Conservation (phyloP, 1,140 invertebrate species). For the Ceratoteleas bidentatus region DNA sequence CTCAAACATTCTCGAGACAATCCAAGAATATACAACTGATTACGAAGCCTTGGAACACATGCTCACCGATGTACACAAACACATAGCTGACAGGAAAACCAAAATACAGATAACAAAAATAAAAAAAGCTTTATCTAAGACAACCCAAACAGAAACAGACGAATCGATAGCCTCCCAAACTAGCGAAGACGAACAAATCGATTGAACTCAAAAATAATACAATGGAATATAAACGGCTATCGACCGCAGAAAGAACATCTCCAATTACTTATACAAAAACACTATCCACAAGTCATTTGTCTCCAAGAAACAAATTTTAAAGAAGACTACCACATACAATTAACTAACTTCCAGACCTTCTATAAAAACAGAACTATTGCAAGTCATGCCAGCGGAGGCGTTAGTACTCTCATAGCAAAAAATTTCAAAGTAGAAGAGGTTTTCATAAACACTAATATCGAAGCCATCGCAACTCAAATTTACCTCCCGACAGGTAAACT, state of each 20-base stretch:
- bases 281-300: slow-evolving; percentile 50
- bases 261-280: slow-evolving; percentile 29
- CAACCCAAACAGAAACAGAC: background rate
- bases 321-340: slow-evolving; percentile 29
- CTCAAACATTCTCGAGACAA: no score
- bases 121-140: background rate
- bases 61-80: no score
- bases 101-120: no score
- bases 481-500: slow-evolving; percentile 2
- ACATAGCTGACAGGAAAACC: no score
- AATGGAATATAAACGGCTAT: slow-evolving; percentile 56
- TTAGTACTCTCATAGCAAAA: slow-evolving; percentile 63
- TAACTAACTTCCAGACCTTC: slow-evolving; percentile 54
- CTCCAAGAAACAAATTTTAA: slow-evolving; percentile 70
- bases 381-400: slow-evolving; percentile 64
- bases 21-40: no score
- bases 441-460: slow-evolving; percentile 2
- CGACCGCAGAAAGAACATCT: slow-evolving; percentile 10
- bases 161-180: background rate
- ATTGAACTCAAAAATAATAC: slow-evolving; percentile 24
- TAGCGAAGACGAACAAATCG: no score
- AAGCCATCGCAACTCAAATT: slow-evolving; percentile 4
- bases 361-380: slow-evolving; percentile 57
- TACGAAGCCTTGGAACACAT: no score
- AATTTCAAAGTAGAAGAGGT: slow-evolving; percentile 50